Evolutionary conservation across 2,113 vertebrate species (phyloP).

Genomic region (Poecile atricapillus): DNA sequence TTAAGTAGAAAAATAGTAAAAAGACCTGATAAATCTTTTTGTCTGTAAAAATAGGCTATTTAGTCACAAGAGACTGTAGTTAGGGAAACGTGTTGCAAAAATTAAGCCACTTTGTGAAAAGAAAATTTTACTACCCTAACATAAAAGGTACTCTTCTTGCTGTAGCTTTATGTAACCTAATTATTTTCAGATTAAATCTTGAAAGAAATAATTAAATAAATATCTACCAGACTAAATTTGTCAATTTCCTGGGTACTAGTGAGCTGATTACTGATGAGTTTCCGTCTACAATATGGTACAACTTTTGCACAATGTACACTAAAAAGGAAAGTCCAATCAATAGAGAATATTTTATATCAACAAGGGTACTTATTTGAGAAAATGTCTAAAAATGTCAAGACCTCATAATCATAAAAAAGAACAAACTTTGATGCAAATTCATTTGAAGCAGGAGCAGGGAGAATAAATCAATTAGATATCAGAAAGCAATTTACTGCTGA

Average conservation of each 20-base stretch:
- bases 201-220: not conserved
- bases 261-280: not conserved
- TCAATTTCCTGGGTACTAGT: not conserved
- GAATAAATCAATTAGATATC: not conserved
- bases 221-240: not conserved
- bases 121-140: not conserved
- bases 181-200: not conserved
- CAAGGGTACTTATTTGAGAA: not conserved
- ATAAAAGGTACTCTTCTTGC: not conserved
- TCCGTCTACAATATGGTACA: not conserved
- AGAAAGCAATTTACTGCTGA: constrained; percentile 1
- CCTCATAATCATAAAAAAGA: not conserved
- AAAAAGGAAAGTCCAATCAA: not conserved
- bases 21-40: not conserved
- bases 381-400: not conserved
- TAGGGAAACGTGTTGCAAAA: not conserved
- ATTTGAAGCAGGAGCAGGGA: not conserved
- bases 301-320: not conserved
- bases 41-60: not conserved
- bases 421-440: not conserved
- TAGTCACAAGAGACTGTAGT: not conserved
- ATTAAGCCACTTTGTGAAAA: not conserved
- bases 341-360: not conserved
- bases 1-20: not conserved
- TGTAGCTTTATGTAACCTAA: not conserved